A percentile compares a stretch with the other conserved stretches of the same genome.
Evolutionary conservation across 2,888 invertebrate genomes (phyloP).

Genomic region (Schrankia costaestrigalis): DNA sequence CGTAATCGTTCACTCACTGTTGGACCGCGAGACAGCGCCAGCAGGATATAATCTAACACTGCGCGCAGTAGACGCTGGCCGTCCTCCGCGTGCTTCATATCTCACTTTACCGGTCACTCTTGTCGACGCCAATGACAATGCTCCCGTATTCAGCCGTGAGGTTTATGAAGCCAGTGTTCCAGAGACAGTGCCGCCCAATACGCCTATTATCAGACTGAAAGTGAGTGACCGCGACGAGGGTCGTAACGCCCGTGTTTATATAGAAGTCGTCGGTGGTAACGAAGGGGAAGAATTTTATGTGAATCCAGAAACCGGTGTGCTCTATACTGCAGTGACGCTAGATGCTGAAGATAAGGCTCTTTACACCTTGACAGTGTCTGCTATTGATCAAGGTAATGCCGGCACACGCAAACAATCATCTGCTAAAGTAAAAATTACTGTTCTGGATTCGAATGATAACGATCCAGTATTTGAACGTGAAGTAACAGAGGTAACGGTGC

Average conservation of each 20-base stretch:
- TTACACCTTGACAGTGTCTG: slow-evolving; percentile 93
- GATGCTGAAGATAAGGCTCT: slow-evolving; percentile 92
- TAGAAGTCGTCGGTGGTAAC: slow-evolving; percentile 95
- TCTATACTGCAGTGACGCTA: slow-evolving; percentile 89
- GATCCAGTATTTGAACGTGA: slow-evolving; percentile 91
- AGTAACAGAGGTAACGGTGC: slow-evolving; percentile 85
- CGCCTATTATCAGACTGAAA: slow-evolving; percentile 92
- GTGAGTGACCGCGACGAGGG: slow-evolving; percentile 93
- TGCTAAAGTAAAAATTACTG: slow-evolving; percentile 93
- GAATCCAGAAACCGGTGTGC: slow-evolving; percentile 93
- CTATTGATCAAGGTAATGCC: slow-evolving; percentile 92
- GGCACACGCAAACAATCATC: slow-evolving; percentile 92
- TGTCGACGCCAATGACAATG: slow-evolving; percentile 90
- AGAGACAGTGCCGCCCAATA: slow-evolving; percentile 93
- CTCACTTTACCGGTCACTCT: slow-evolving; percentile 90
- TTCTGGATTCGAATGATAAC: slow-evolving; percentile 96
- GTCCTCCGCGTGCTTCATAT: slow-evolving; percentile 88
- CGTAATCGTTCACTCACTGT: slow-evolving; percentile 87
- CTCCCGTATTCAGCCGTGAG: slow-evolving; percentile 92
- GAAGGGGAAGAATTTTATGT: slow-evolving; percentile 93
- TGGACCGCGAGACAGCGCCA: slow-evolving; percentile 89
- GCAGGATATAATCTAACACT: slow-evolving; percentile 93
- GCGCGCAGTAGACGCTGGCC: slow-evolving; percentile 90
- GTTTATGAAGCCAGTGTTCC: slow-evolving; percentile 93
- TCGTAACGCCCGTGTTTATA: slow-evolving; percentile 89